A percentile compares a stretch with the other conserved stretches of the same genome.
Conservation (phyloP, 2,113 vertebrate species). For the Opisthocomus hoazin region DNA sequence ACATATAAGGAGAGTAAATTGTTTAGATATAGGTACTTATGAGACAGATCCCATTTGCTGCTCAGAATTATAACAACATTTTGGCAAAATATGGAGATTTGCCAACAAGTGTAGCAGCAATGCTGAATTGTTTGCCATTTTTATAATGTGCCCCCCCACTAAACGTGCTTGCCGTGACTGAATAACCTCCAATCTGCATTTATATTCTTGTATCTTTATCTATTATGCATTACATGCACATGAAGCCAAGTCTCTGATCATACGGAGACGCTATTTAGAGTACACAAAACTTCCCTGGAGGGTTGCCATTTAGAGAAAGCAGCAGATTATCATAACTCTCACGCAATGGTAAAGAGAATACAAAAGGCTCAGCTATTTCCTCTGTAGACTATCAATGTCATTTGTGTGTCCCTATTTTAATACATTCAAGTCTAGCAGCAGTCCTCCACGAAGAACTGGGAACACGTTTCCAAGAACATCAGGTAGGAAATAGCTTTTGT, state of each 20-base stretch:
- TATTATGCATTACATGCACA: constrained; percentile 55
- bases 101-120: background rate
- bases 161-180: constrained; percentile 36
- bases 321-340: constrained; percentile 41
- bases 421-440: constrained; percentile 33
- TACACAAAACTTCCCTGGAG: constrained; percentile 73
- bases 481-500: constrained; percentile 62
- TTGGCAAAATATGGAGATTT: constrained; percentile 17
- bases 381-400: constrained; percentile 31
- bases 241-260: constrained; percentile 64
- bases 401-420: constrained; percentile 50
- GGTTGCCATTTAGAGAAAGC: constrained; percentile 63
- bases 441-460: constrained; percentile 23
- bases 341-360: constrained; percentile 29
- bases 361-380: constrained; percentile 40
- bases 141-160: background rate
- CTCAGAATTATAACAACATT: background rate
- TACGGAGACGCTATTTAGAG: constrained; percentile 70
- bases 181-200: constrained; percentile 67
- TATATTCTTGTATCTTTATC: constrained; percentile 36
- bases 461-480: constrained; percentile 61
- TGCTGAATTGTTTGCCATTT: background rate
- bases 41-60: background rate
- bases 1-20: background rate
- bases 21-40: background rate